Conservation (phyloP, 2,797 vertebrate genomes). For the Holocentrus rufus region DNA sequence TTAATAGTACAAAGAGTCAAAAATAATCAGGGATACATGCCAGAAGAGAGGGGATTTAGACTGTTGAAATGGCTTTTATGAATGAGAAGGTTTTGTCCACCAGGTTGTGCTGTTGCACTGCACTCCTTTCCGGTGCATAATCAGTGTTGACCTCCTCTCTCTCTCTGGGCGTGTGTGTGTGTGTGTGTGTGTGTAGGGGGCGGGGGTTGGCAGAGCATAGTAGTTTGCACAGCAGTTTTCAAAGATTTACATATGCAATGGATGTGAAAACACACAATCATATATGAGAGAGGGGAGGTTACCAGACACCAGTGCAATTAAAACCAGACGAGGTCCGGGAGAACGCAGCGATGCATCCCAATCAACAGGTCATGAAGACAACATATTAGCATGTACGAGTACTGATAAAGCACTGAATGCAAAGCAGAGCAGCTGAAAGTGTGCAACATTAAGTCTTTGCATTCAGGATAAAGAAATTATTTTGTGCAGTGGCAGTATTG, state of each 20-base stretch:
- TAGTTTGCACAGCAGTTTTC: constrained; percentile 36
- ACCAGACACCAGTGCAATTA: constrained; percentile 53
- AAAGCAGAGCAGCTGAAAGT: not conserved
- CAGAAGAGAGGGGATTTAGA: not conserved
- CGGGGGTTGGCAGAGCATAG: too few species aligned
- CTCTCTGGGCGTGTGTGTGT: not conserved
- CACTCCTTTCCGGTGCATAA: not conserved
- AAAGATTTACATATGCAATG: constrained; percentile 58
- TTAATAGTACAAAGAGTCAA: not conserved
- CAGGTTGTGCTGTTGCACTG: constrained; percentile 75
- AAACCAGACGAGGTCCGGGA: constrained; percentile 24
- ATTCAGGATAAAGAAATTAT: constrained; percentile 3
- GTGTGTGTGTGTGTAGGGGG: not conserved
- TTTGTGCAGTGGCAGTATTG: not conserved
- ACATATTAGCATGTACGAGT: not conserved
- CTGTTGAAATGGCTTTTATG: not conserved
- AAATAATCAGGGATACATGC: not conserved
- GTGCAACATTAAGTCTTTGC: not conserved
- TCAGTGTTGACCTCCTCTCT: constrained; percentile 1
- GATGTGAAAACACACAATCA: constrained; percentile 41
- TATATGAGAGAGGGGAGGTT: constrained; percentile 29
- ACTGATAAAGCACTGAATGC: constrained; percentile 33
- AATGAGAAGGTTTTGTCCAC: constrained; percentile 47
- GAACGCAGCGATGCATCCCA: constrained; percentile 22
- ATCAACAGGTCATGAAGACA: constrained; percentile 46